A percentile compares a stretch with the other conserved stretches of the same genome.
Conservation (phyloP, 2,113 vertebrate genomes). For the Gobius niger region DNA sequence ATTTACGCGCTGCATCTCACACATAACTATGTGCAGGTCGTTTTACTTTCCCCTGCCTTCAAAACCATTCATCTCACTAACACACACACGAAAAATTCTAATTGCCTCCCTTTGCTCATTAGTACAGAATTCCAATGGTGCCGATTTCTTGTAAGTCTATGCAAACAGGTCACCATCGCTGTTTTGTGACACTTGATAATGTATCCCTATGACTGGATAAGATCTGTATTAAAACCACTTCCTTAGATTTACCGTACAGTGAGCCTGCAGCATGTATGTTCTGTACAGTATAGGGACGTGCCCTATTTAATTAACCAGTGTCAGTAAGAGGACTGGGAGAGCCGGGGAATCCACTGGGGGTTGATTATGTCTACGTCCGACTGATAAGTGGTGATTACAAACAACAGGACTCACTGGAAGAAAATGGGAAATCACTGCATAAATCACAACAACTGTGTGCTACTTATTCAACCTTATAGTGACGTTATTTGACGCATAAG, state of each 20-base stretch:
- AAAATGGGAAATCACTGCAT: slow-evolving; percentile 1
- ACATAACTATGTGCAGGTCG: background rate
- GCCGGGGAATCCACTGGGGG: slow-evolving; percentile 1
- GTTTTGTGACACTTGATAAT: slow-evolving; percentile 9
- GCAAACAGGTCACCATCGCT: background rate
- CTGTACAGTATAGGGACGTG: slow-evolving; percentile 9
- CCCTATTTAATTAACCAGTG: slow-evolving; percentile 6
- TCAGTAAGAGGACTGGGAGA: background rate
- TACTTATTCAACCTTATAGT: background rate
- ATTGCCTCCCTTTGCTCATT: background rate
- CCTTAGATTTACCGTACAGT: background rate
- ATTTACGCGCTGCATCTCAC: too few relatives aligned
- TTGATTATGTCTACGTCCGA: slow-evolving; percentile 9
- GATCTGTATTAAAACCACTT: background rate
- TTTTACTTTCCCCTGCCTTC: background rate
- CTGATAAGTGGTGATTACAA: background rate
- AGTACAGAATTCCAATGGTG: background rate
- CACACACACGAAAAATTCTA: background rate
- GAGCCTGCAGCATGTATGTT: slow-evolving; percentile 3
- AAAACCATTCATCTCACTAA: background rate
- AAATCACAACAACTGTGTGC: slow-evolving; percentile 13
- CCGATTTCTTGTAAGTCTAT: background rate
- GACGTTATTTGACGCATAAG: background rate
- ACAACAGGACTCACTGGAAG: background rate
- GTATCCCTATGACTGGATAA: background rate